Evolutionary conservation across 1,140 invertebrate genomes (phyloP), one percentile per base, ranked within the genome.

Genomic region (Lordiphosa mommai): DNA sequence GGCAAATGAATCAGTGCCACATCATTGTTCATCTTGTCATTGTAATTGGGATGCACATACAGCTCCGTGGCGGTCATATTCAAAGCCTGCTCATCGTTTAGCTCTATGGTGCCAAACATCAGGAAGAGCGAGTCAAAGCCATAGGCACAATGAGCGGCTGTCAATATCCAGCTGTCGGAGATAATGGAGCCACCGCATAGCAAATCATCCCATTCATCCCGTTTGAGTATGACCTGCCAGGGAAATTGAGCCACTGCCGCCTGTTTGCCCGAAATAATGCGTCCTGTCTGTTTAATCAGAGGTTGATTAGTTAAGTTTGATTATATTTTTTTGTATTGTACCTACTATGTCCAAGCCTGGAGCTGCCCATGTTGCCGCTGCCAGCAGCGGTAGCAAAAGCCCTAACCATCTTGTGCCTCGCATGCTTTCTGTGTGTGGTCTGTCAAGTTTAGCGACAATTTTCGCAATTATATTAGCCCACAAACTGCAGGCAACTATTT

Each of bases 131-230:
- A 85, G 0, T 41, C 17, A 0, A 47, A 50, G 1, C 79, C 86
- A 44, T 73, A 72, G n/a, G 72, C 89, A 64, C 92, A 93, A 69
- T 92, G 92, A 14, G 90, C 92, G 0, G 92, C 92, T 0, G 92
- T 93, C 7, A 93, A 61, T 7, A 92, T 89, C 82, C 90, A 92
- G 16, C 57, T 70, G 17, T 55, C 36, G 2, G 89, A 91, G 53
- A 93, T 91, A 10, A 93, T 88, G 3, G 91, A 91, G 7, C 90
- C 92, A 8, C 93, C 92, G 73, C 93, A 94, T 1, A 77, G 44
- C 9, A 88, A 9, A 58, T 73, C 72, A 12, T 87, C 79, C 38
- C 55, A 59, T 14, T 72, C 71, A 50, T 82, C 74, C 0, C 66
- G 57, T 40, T 82, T 88, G 1, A 88, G 14, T 27, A 88, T 82